A percentile compares a stretch with the other conserved stretches of the same genome.
These are phyloP conservation scores for Strigops habroptila DNA, from an alignment of 2,113 vertebrate species.

Conservation along the genomic window DNA sequence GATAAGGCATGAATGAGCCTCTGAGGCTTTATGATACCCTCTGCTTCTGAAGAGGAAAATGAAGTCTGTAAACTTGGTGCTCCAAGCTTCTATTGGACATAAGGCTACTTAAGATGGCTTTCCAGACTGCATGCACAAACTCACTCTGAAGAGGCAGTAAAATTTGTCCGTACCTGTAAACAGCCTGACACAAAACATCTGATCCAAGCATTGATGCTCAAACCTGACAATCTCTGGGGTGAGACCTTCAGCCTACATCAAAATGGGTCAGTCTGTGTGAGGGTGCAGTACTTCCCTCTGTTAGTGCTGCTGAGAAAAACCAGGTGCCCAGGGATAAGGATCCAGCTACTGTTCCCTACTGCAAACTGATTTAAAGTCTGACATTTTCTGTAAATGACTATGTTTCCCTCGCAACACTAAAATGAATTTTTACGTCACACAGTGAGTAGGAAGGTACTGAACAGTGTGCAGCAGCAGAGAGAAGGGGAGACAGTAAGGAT, in stretches of 20 bases:
- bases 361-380: not conserved
- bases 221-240: not conserved
- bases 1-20: accelerated
- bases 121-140: not conserved
- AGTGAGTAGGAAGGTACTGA: not conserved
- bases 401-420: not conserved
- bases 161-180: not conserved
- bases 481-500: not conserved
- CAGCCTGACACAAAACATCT: not conserved
- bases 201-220: not conserved
- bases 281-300: not conserved
- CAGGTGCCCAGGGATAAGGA: not conserved
- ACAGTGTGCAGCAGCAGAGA: not conserved
- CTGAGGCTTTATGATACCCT: not conserved
- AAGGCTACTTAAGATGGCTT: not conserved
- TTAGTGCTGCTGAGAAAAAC: not conserved
- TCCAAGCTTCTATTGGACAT: not conserved
- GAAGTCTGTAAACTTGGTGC: not conserved
- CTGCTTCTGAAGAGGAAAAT: not conserved
- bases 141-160: not conserved
- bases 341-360: not conserved
- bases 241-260: not conserved
- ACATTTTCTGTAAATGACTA: not conserved
- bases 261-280: not conserved
- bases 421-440: accelerated